Base-by-base conservation (phyloP, 2,888 invertebrate species). In the Clepsis dumicolana region DNA sequence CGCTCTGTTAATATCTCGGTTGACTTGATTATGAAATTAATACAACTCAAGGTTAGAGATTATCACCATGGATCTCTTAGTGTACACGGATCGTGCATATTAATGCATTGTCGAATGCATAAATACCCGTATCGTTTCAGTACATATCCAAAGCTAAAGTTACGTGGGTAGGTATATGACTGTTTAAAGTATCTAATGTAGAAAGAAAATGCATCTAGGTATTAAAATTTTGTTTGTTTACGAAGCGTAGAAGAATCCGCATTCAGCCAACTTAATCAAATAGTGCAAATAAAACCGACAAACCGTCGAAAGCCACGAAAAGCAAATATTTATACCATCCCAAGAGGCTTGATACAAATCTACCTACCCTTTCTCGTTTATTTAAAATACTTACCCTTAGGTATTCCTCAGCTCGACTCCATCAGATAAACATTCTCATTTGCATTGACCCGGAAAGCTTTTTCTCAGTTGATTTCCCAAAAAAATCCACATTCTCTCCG, bases 381-480 rank as follows among this genome's bases (percentile, higher is more conserved):
- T 72, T 74, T 71, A 70, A 71, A 71, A 64, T 71, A 69, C 63
- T 18, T 48, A 18, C 53, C 59, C 75, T 72, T 73, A 74, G 77
- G 80, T 74, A 74, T 72, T 77, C 73, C 75, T 72, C 75, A 73
- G 77, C 74, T 77, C 76, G 76, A 79, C 77, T 81, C 78, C 82
- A 80, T 79, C 79, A 79, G 81, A 87, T 88, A 85, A 87, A 86
- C 84, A 86, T 77, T 79, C 84, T 85, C 82, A 88, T 89, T 89
- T 87, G 84, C 91, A 88, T 86, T 91, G 90, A 89, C 87, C 89
- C 87, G 88, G 86, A 90, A 91, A 89, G 79, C 80, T 81, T 85
- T 84, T 81, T 82, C 83, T 83, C 82, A 76, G 78, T 87, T 89
- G 86, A 88, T 89, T 90, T 87, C 80, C 78, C 77, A 84, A 90